Percentiles rank a stretch among this genome's conserved stretches.
Evolutionary conservation across 2,888 invertebrate species (phyloP).

Genomic region (Apeira syringaria): DNA sequence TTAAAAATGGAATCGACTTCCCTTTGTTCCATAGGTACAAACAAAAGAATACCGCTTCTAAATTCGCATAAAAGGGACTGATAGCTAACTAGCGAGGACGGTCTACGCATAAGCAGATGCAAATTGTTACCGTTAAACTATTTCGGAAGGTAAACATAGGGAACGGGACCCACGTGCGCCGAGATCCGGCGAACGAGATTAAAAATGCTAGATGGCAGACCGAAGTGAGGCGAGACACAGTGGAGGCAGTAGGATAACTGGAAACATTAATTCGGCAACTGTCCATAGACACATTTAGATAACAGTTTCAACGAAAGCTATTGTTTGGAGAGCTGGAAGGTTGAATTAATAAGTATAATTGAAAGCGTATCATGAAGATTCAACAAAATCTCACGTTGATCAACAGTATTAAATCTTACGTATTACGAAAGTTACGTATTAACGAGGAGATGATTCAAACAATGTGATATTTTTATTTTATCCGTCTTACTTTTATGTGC

Average conservation of each 20-base stretch:
- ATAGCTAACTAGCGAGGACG: slow-evolving; percentile 78
- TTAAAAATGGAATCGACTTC: background rate
- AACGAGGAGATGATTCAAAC: no score
- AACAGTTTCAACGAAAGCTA: no score
- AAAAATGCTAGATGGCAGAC: slow-evolving; percentile 79
- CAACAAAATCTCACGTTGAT: no score
- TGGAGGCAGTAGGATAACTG: slow-evolving; percentile 17
- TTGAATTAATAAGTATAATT: no score
- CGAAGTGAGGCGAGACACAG: slow-evolving; percentile 63
- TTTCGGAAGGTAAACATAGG: slow-evolving; percentile 82
- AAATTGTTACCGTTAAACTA: slow-evolving; percentile 83
- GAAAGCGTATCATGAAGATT: no score
- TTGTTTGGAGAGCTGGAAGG: no score
- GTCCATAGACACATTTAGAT: no score
- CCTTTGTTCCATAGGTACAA: slow-evolving; percentile 4
- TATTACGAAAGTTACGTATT: no score
- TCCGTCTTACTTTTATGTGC: no score
- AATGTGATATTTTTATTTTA: no score
- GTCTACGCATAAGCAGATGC: slow-evolving; percentile 80
- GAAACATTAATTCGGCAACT: no score
- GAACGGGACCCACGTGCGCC: slow-evolving; percentile 71
- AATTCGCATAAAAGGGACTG: slow-evolving; percentile 48
- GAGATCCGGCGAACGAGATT: slow-evolving; percentile 78
- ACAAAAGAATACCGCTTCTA: slow-evolving; percentile 30
- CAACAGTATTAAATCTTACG: no score